Evolutionary conservation across 2,113 vertebrate genomes (phyloP), one percentile per base, ranked within the genome.

Genomic region (Microtus richardsoni): DNA sequence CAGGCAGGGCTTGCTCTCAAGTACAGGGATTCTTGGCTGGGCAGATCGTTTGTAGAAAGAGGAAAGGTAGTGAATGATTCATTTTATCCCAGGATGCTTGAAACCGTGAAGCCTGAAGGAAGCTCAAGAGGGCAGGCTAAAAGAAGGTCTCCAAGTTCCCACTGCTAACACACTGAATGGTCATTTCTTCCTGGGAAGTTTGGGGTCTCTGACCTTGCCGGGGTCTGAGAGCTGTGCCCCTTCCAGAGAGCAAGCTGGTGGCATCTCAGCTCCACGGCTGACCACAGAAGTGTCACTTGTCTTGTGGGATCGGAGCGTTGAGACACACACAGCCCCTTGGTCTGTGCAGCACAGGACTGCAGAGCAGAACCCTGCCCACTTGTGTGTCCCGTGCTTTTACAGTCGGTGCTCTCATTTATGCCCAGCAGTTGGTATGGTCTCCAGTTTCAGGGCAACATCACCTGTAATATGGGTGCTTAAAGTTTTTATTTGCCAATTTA

Each of bases 401-500:
- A 17, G 2, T 49, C 17, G 3, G 52, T 24, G 36, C 17, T 47
- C 47, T 68, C 6, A 10, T 24, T 26, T 7, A 1, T 49, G 54
- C 30, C 12, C 41, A 36, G 39, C 73, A 36, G 11, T 49, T 66
- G 68, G 26, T 54, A 21, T 74, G 60, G 60, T 93, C n/a, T 41
- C 78, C 89, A 49, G 7, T 75, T 90, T 83, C 47, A 49, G 62
- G 80, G 87, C 62, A 86, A 24, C 89, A 47, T 91, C 77, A 30
- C 64, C 75, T n/a, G 70, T 85, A 16, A 16, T 28, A 84, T 49
- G 44, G 19, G 28, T 85, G 26, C 73, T 95, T 82, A 41, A n/a
- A 49, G 62, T 58, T 87, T 85, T 88, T 94, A 70, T 89, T 88
- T 94, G 93, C 90, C 95, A 73, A 94, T 85, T 94, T 93, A 91